These are phyloP conservation scores for Dascyllus trimaculatus DNA, from an alignment of 2,113 vertebrate species.

Conservation along the genomic window DNA sequence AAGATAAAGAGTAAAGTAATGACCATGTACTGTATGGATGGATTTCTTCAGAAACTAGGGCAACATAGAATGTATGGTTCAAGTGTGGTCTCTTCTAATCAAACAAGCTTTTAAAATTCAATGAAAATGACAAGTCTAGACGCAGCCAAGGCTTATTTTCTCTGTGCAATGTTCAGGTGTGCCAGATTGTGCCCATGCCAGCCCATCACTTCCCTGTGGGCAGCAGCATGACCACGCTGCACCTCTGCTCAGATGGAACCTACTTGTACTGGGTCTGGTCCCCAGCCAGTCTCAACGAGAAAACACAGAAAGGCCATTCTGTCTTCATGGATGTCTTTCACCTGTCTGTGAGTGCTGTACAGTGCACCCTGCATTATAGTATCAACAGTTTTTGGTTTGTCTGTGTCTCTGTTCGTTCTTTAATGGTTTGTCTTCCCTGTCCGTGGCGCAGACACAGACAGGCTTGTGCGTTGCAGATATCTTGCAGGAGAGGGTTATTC, in stretches of 20 bases:
- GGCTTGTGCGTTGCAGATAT: slow-evolving; percentile 90
- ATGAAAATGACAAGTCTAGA: background rate
- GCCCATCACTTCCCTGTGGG: slow-evolving; percentile 94
- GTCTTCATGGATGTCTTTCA: slow-evolving; percentile 99
- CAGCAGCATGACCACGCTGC: slow-evolving; percentile 96
- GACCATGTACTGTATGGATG: background rate
- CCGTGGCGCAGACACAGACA: slow-evolving; percentile 87
- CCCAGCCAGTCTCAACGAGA: slow-evolving; percentile 97
- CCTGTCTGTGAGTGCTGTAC: slow-evolving; percentile 87
- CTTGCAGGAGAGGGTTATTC: slow-evolving; percentile 94
- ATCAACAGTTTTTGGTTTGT: background rate
- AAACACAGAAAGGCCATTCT: slow-evolving; percentile 98
- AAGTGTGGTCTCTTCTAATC: background rate
- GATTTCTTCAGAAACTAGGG: background rate
- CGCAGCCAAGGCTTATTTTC: background rate
- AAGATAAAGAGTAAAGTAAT: background rate
- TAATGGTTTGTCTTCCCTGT: slow-evolving; percentile 19
- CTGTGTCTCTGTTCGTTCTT: background rate
- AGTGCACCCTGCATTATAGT: background rate
- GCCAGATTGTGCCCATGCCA: slow-evolving; percentile 94
- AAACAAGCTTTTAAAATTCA: background rate
- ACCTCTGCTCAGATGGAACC: slow-evolving; percentile 96
- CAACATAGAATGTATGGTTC: background rate
- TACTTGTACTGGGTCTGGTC: slow-evolving; percentile 99
- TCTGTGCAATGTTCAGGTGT: slow-evolving; percentile 84